Base-by-base conservation (phyloP, 2,888 invertebrate species). In the Vandiemenella viatica region DNA sequence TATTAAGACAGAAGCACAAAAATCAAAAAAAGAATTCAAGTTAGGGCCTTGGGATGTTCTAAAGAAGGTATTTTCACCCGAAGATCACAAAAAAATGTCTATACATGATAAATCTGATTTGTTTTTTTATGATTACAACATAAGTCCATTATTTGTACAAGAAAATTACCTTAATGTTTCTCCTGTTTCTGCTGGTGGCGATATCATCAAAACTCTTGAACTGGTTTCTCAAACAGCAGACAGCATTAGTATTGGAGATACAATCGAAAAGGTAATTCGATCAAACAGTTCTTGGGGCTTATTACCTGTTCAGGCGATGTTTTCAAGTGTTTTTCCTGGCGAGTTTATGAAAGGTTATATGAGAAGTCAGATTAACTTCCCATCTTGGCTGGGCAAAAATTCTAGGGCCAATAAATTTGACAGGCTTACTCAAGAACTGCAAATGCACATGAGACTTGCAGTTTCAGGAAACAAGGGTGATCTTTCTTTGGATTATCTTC, bases 41-140 rank as follows among this genome's bases (percentile, higher is more conserved):
- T 65, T 93, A 67, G 92, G 92, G 1, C 90, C 92, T 0, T 97
- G 95, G 87, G 95, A 96, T 56, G 92, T 91, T 1, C 75, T 86
- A 37, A 76, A 83, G 45, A 86, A 87, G 65, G 91, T 96, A 13
- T 95, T 98, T 65, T 80, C 81, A 0, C 73, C 76, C 22, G 76
- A 79, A 43, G 84, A 88, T 45, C 86, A 87, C 60, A 81, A 81
- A 61, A 71, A 65, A 0, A 88, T 88, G 86, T 75, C 68, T 26
- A 70, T 91, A 6, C 71, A 76, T 55, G 92, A 95, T 62, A 91
- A 85, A 65, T 79, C 82, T 49, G 86, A 88, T 63, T 71, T 98
- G 48, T 99, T 97, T 70, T 99, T 97, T 69, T 83, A 89, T 61
- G 98, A 99, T 71, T 99, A 98, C 69, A 90, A 83, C 60, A 75